Percentiles rank a stretch among this genome's conserved stretches.
These are phyloP conservation scores for Poecilus cupreus DNA, from an alignment of 2,888 invertebrate genomes.

Conservation along the genomic window DNA sequence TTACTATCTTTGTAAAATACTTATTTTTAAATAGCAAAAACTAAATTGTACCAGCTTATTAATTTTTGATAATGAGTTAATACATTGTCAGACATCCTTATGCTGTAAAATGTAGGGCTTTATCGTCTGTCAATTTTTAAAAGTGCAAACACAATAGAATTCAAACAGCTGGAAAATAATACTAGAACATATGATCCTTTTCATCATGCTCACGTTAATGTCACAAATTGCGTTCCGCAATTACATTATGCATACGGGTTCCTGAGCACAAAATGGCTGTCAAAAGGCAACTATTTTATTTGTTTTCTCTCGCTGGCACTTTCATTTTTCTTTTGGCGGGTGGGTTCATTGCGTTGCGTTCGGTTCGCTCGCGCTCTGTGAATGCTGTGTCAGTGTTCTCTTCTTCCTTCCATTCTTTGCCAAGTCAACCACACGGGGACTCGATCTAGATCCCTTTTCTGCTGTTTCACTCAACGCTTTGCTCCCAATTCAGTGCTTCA, in stretches of 20 bases:
- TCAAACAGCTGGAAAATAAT: background rate
- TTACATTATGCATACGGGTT: slow-evolving; percentile 23
- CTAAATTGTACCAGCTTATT: too few relatives aligned
- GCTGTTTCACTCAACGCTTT: background rate
- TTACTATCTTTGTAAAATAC: too few relatives aligned
- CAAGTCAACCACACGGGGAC: background rate
- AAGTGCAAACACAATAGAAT: background rate
- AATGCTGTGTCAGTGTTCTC: background rate
- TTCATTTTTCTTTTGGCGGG: background rate
- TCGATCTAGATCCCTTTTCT: background rate
- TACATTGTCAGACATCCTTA: too few relatives aligned
- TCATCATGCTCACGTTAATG: too few relatives aligned
- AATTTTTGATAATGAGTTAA: too few relatives aligned
- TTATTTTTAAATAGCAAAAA: too few relatives aligned
- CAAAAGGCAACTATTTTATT: slow-evolving; percentile 17
- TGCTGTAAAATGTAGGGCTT: too few relatives aligned
- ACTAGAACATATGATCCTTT: background rate
- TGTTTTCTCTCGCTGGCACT: background rate
- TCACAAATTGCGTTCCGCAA: background rate
- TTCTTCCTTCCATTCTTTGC: background rate
- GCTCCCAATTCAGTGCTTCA: background rate
- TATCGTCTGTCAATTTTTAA: too few relatives aligned
- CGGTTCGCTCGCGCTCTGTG: background rate
- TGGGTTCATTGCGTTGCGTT: background rate
- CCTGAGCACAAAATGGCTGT: background rate